A percentile compares a stretch with the other conserved stretches of the same genome.
phyloP scores from a whole-genome alignment of 2,888 invertebrate genomes.

The Hypena proboscidalis region DNA sequence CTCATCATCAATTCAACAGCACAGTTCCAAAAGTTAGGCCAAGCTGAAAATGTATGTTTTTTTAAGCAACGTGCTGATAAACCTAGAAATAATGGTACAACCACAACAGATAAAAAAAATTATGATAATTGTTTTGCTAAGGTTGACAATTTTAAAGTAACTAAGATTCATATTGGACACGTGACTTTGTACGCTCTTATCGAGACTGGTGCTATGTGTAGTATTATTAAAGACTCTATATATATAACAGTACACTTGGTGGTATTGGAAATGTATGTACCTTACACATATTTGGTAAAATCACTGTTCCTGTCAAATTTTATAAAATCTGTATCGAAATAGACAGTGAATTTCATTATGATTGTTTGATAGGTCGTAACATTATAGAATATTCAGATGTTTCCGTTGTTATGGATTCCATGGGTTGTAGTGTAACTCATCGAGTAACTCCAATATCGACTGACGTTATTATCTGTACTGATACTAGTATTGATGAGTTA shows the following conservation, averaged over 20 bases:
- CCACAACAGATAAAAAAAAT: neutral
- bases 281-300: slow-evolving; percentile 1
- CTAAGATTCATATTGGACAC: neutral
- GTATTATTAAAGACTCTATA: slow-evolving; percentile 11
- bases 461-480: neutral
- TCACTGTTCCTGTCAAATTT: slow-evolving; percentile 21
- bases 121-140: neutral
- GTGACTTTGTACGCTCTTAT: neutral
- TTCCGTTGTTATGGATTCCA: slow-evolving; percentile 5
- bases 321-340: slow-evolving; percentile 29
- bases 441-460: neutral
- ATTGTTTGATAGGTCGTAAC: slow-evolving; percentile 8
- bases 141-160: neutral
- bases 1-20: too few relatives aligned
- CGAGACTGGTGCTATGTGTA: slow-evolving; percentile 18
- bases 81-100: too few relatives aligned
- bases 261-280: slow-evolving; percentile 3
- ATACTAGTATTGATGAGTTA: neutral
- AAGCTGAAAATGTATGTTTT: neutral
- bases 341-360: slow-evolving; percentile 7
- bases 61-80: neutral
- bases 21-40: slow-evolving; percentile 2
- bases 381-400: slow-evolving; percentile 1
- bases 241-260: neutral
- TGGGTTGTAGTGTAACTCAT: slow-evolving; percentile 6